Conservation (phyloP, 2,113 vertebrate genomes). For the Ictidomys tridecemlineatus region DNA sequence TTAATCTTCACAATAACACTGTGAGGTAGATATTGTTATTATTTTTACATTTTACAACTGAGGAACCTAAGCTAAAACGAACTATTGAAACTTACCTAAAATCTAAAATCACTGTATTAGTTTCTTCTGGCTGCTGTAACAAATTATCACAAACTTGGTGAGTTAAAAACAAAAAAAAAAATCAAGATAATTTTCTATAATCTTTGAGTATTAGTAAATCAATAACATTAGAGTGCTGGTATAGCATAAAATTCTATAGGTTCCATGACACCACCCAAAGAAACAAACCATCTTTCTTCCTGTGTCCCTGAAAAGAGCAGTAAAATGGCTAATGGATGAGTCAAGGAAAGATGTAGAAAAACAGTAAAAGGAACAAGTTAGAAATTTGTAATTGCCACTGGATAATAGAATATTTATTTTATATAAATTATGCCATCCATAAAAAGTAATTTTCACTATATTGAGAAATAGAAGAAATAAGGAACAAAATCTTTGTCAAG, state of each 20-base stretch:
- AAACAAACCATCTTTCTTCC: neutral
- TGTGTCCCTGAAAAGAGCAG: neutral
- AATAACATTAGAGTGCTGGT: neutral
- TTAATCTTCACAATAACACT: neutral
- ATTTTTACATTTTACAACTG: neutral
- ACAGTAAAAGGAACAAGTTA: neutral
- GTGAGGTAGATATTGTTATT: neutral
- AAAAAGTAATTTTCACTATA: neutral
- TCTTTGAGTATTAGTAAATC: neutral
- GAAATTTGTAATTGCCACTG: neutral
- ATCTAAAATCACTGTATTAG: neutral
- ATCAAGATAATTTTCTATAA: too few species aligned
- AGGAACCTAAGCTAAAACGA: neutral
- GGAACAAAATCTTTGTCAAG: neutral
- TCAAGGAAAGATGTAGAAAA: neutral
- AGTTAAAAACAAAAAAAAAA: neutral
- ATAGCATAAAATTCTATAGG: neutral
- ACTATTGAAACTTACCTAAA: neutral
- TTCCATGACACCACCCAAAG: neutral
- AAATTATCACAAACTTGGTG: neutral
- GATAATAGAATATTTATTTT: neutral
- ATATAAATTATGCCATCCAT: neutral
- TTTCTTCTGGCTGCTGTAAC: neutral
- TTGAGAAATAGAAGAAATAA: neutral
- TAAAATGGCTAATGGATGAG: neutral